These are phyloP conservation scores for Trachymyrmex cornetzi DNA, from an alignment of 1,140 invertebrate genomes.

Conservation along the genomic window DNA sequence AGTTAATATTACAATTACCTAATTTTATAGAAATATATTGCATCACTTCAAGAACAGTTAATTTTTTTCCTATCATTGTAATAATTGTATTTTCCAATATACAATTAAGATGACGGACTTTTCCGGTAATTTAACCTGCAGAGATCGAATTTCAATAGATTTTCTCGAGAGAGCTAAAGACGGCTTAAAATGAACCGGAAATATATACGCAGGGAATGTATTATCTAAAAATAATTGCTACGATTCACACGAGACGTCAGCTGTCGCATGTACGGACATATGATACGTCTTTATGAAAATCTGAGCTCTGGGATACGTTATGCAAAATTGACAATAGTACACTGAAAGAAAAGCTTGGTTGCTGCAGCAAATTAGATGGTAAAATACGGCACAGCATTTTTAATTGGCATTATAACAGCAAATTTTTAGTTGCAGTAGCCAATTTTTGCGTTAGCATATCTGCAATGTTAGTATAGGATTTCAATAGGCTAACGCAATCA, in stretches of 20 bases:
- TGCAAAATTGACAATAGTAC: constrained; percentile 48
- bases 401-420: no score
- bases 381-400: no score
- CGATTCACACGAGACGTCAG: constrained; percentile 4
- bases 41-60: not conserved
- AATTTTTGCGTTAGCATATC: no score
- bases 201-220: not conserved
- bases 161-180: not conserved
- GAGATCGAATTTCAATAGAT: not conserved
- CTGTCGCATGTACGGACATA: constrained; percentile 3
- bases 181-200: not conserved
- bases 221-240: not conserved
- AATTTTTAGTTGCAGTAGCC: no score
- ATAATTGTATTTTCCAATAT: constrained; percentile 4
- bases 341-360: no score
- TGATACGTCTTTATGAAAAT: constrained; percentile 24
- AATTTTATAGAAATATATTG: not conserved
- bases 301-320: not conserved
- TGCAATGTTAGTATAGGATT: no score
- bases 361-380: no score
- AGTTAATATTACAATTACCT: not conserved
- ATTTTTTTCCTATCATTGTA: not conserved
- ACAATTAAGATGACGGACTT: not conserved
- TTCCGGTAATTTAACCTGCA: not conserved
- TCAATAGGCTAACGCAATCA: no score